Evolutionary conservation across 1,140 invertebrate genomes (phyloP), one percentile per base, ranked within the genome.

Genomic region (Drosophila funebris): DNA sequence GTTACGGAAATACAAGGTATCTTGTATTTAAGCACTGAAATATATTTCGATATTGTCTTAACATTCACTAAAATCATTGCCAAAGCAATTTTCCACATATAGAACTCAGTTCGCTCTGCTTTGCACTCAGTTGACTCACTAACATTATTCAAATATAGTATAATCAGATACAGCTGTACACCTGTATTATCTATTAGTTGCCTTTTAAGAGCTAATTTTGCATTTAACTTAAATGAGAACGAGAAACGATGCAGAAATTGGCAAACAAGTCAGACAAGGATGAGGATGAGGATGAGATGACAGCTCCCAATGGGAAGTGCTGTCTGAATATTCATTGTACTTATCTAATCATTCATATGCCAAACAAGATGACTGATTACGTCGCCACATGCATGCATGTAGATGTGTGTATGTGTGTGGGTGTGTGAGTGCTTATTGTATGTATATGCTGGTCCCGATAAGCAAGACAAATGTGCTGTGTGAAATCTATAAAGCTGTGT

Each of bases 301-400:
- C 33, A 13, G 52, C 57, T 44, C 22, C 57, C 33, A 37, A 16
- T 31, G 50, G 53, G 29, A 44, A 60, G 63, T 29, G 39, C 31
- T 36, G 29, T 76, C 48, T 69, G 53, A 68, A 68, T 67, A 50
- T 24, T 57, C 46, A 33, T 56, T 61, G 52, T 66, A 66, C 68
- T 63, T 69, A 78, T 72, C 82, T 78, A 78, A 87, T 87, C 82
- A 88, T 81, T 85, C 82, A 82, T 57, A 76, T 87, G 71, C 78
- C 79, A 83, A 83, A 82, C 78, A 79, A 87, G 78, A 88, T 82
- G 82, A 87, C 83, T 77, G 83, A 87, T 87, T 87, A 82, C 67
- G 83, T 75, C 56, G 78, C 57, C 73, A 77, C 78, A 85, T 74
- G 31, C 63, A 61, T 73, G 46, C 43, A 46, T 16, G 9, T 39